Conservation (phyloP, 2,797 vertebrate genomes). For the Sciurus vulgaris region DNA sequence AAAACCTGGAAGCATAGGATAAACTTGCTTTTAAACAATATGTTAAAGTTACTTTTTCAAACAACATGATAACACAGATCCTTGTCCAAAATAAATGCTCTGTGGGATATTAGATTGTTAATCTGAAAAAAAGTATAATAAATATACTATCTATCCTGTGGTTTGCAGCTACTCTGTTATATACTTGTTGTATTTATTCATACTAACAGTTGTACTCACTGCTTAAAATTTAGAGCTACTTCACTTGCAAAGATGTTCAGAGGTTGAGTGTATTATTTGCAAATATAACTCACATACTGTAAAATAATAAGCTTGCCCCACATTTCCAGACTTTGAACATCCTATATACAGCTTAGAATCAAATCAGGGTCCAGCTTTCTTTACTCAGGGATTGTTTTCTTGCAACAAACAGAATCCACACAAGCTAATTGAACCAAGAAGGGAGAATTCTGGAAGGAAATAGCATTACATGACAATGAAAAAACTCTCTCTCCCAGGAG, state of each 20-base stretch:
- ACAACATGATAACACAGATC: not conserved
- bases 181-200: slow-evolving; percentile 17
- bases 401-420: not conserved
- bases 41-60: not conserved
- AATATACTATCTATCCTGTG: not conserved
- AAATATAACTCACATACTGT: not conserved
- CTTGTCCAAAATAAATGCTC: not conserved
- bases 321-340: not conserved
- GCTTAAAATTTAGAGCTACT: slow-evolving; percentile 17
- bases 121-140: not conserved
- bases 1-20: not conserved
- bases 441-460: not conserved
- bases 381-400: not conserved
- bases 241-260: not conserved
- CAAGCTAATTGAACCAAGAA: not conserved
- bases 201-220: not conserved
- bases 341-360: not conserved
- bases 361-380: not conserved
- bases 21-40: slow-evolving; percentile 38
- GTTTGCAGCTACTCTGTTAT: not conserved
- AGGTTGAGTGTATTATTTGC: not conserved
- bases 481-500: not conserved
- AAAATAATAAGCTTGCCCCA: not conserved
- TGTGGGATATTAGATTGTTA: not conserved
- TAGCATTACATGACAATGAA: not conserved